Percentiles rank a stretch among this genome's conserved stretches.
phyloP scores from a whole-genome alignment of 2,113 vertebrate genomes.

The Siniperca knerii region DNA sequence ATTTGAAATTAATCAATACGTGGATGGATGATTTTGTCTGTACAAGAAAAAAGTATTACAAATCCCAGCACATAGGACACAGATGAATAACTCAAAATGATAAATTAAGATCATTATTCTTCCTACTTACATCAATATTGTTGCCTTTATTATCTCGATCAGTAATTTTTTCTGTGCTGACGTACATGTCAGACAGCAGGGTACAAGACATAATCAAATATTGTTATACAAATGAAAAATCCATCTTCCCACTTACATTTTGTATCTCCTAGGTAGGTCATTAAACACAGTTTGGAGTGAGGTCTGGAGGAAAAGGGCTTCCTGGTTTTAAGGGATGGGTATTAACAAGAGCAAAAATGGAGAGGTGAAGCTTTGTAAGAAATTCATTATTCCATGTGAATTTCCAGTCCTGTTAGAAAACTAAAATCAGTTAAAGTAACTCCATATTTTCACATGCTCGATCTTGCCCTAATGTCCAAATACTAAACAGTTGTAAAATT shows the following conservation, averaged over 20 bases:
- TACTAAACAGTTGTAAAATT: neutral
- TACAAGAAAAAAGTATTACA: neutral
- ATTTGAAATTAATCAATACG: slow-evolving; percentile 1
- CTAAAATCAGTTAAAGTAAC: neutral
- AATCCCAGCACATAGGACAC: neutral
- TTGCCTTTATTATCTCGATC: neutral
- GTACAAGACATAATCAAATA: neutral
- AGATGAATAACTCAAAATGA: neutral
- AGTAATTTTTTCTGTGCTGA: neutral
- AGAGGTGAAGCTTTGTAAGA: neutral
- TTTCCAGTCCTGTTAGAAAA: neutral
- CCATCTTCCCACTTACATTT: neutral
- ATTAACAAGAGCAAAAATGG: neutral
- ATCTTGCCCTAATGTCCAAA: neutral
- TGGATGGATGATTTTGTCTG: neutral
- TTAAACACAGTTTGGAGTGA: neutral
- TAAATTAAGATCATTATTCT: neutral
- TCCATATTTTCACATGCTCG: neutral
- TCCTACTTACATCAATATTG: neutral
- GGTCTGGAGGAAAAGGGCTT: neutral
- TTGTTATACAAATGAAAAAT: neutral
- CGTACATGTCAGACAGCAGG: neutral
- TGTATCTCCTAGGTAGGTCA: neutral
- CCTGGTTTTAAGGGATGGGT: neutral
- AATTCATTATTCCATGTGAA: neutral